Evolutionary conservation across 2,113 vertebrate genomes (phyloP).

Genomic region (Oreochromis spilurus): DNA sequence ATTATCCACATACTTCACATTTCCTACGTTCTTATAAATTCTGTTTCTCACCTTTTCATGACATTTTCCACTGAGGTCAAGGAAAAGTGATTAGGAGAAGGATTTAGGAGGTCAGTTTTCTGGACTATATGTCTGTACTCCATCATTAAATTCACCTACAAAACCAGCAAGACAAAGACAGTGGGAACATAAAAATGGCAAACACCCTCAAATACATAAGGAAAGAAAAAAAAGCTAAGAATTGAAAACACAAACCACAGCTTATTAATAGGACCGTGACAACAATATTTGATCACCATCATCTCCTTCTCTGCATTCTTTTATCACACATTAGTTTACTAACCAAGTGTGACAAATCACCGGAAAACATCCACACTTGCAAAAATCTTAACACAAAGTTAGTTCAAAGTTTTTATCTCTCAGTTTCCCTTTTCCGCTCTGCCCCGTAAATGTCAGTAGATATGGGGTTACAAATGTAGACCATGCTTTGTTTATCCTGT

Average conservation of each 20-base stretch:
- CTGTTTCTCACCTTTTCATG: neutral
- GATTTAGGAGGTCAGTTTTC: neutral
- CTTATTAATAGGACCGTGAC: neutral
- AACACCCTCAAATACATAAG: neutral
- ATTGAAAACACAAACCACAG: neutral
- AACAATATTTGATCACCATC: neutral
- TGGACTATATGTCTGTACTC: neutral
- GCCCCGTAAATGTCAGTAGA: constrained; percentile 43
- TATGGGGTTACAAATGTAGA: neutral
- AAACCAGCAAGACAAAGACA: neutral
- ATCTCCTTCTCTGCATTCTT: neutral
- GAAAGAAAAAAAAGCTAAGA: neutral
- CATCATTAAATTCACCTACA: neutral
- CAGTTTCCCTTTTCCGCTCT: neutral
- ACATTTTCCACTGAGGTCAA: neutral
- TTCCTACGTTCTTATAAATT: neutral
- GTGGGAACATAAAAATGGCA: neutral
- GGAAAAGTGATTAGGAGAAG: neutral
- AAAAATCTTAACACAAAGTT: neutral
- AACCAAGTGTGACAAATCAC: neutral
- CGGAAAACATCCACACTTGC: neutral
- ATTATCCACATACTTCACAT: neutral
- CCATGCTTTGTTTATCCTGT: constrained; percentile 5
- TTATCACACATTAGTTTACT: neutral
- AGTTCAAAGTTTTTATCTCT: neutral